Evolutionary conservation across 2,888 invertebrate genomes (phyloP), one percentile per base, ranked within the genome.

Genomic region (Harpalus rufipes): DNA sequence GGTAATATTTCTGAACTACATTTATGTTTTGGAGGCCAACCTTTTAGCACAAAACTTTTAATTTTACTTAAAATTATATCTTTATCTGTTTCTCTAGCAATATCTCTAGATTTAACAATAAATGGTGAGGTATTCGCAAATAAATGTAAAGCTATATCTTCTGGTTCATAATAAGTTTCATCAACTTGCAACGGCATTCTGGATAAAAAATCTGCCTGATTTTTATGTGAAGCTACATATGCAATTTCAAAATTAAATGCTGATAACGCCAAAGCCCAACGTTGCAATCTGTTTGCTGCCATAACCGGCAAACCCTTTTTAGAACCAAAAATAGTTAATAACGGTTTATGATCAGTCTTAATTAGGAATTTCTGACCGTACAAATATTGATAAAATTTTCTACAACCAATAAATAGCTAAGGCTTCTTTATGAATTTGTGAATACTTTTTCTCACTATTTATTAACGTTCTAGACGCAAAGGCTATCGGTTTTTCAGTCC

Each of bases 161-260:
- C 44, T 41, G 1, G 21, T 41, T 76, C 41, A 12, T 32, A 8
- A 41, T 76, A 25, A 12, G 12, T 44, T 76, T 41, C 44, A 7
- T 41, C 41, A 32, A 21, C 44, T n/a, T 76, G 8, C 0, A 80
- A 81, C 8, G 81, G 81, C 74, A 76, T 81, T 59, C 81, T 7
- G 2, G 86, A 21, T 18, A 86, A 18, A 81, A 85, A 86, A 21
- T 87, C 85, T 84, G 86, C 87, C 79, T 86, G 86, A 2, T 87
- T 14, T 76, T 86, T 86, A 10, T 83, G 21, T 16, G 86, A 87
- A 16, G 85, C 86, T 7, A 87, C 65, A 39, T 86, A 85, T 2
- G 10, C 7, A 14, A 87, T 85, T 3, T 86, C 85, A 83, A 86
- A 87, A 56, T 86, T 68, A 81, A 86, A 87, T 21, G 79, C 87